phyloP scores from a whole-genome alignment of 2,888 invertebrate genomes.

The Pycnomerus fuliginosus region DNA sequence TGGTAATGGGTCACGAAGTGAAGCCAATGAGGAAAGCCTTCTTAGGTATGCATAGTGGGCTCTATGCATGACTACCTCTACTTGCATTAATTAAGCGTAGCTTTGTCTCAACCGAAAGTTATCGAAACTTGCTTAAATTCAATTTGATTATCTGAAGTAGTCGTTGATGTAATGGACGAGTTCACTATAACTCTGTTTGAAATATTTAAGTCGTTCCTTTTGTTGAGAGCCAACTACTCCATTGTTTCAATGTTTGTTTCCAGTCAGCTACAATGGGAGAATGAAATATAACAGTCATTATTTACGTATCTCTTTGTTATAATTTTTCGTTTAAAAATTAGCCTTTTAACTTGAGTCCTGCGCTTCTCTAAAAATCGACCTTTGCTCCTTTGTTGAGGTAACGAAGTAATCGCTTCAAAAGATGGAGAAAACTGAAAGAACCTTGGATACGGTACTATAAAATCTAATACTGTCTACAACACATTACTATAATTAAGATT shows the following conservation, averaged over 20 bases:
- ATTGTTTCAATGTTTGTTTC: slow-evolving; percentile 46
- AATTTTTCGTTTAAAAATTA: slow-evolving; percentile 31
- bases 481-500: too few species aligned
- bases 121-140: slow-evolving; percentile 26
- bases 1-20: too few species aligned
- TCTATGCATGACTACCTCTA: slow-evolving; percentile 1
- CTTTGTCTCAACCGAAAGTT: slow-evolving; percentile 26
- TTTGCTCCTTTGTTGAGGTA: too few species aligned
- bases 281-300: slow-evolving; percentile 45
- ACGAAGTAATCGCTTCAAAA: too few species aligned
- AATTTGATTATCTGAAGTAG: slow-evolving; percentile 23
- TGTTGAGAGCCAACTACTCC: slow-evolving; percentile 36
- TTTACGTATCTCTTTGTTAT: slow-evolving; percentile 37
- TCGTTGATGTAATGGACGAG: slow-evolving; percentile 24
- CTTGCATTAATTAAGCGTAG: slow-evolving; percentile 9
- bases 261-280: slow-evolving; percentile 37
- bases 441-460: too few species aligned
- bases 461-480: too few species aligned
- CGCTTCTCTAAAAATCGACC: too few species aligned
- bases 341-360: too few species aligned
- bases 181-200: slow-evolving; percentile 36
- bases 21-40: too few species aligned
- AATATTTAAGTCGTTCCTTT: slow-evolving; percentile 40
- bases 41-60: slow-evolving; percentile 5
- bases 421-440: too few species aligned